These are phyloP conservation scores for Rhombomys opimus DNA, from an alignment of 2,113 vertebrate genomes.

Conservation along the genomic window DNA sequence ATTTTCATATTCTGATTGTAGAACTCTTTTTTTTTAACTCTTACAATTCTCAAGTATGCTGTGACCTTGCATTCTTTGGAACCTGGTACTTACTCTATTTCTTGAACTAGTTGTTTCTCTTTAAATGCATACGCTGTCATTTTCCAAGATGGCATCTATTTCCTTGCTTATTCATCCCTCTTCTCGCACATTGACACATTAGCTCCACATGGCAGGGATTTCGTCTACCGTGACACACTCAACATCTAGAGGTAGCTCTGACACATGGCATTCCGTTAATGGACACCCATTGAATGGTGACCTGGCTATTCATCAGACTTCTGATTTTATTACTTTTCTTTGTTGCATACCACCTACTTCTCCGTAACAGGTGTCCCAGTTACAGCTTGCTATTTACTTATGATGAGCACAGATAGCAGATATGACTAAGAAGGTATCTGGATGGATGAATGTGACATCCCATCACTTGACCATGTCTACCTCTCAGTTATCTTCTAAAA, in stretches of 20 bases:
- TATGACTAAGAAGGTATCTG: slow-evolving; percentile 28
- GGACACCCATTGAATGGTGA: slow-evolving; percentile 26
- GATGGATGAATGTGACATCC: slow-evolving; percentile 13
- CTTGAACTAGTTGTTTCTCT: background rate
- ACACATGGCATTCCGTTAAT: background rate
- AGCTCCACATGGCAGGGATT: background rate
- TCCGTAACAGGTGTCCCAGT: background rate
- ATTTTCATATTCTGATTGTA: slow-evolving; percentile 5
- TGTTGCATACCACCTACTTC: background rate
- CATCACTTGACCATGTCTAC: slow-evolving; percentile 26
- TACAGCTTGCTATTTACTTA: slow-evolving; percentile 36
- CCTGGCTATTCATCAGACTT: slow-evolving; percentile 30
- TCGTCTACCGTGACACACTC: background rate
- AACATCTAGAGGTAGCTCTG: background rate
- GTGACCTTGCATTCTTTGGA: background rate
- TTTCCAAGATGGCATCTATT: background rate
- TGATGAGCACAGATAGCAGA: background rate
- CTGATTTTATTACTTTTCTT: background rate
- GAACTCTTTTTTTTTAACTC: slow-evolving; percentile 30
- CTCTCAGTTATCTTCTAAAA: slow-evolving; percentile 44
- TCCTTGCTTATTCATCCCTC: background rate
- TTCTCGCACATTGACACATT: background rate
- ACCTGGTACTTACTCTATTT: background rate
- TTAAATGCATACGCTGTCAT: background rate
- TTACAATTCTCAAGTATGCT: slow-evolving; percentile 12